Evolutionary conservation across 2,888 invertebrate species (phyloP), one percentile per base, ranked within the genome.

Genomic region (Orthosia cruda): DNA sequence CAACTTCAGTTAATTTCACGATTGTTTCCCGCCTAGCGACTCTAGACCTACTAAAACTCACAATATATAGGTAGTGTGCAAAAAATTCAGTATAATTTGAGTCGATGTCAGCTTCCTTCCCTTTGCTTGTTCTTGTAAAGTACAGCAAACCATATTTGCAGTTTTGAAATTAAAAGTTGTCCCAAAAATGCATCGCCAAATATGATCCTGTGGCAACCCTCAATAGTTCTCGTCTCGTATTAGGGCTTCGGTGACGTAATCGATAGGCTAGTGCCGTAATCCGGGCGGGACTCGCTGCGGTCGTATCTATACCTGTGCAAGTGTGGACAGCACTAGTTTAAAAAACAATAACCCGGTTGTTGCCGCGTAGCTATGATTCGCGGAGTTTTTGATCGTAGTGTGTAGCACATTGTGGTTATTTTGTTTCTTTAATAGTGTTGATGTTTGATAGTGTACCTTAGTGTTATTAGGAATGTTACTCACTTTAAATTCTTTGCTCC

Each of bases 211-310:
- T 52, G 84, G 3, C 84, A 83, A 52, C 82, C 82, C 82, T 83
- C 2, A 55, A 59, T 52, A 73, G 50, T 80, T 73, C 64, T 84
- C 63, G 79, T 57, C 74, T 78, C 70, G 86, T 83, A 87, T 88
- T 88, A 85, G 88, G 88, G 88, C 87, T 87, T 88, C 87, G 74
- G 77, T 83, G 83, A 80, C 83, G 87, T 86, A 88, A 88, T 84
- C 81, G 88, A 88, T 88, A 88, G 79, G 77, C 82, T 85, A 84
- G 87, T 87, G 84, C 77, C 65, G 76, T 87, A 87, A 87, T 87
- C 87, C 86, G 65, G 85, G 62, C 84, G 67, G 59, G 49, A 70
- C 58, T 71, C 74, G 75, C 77, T 84, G 87, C 76, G 87, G 86
- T 86, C 77, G 69, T 77, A 64, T 50, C 64, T 83, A 78, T 79